Base-by-base conservation (phyloP, 2,888 invertebrate genomes). In the Hermaeophaga mercurialis region DNA sequence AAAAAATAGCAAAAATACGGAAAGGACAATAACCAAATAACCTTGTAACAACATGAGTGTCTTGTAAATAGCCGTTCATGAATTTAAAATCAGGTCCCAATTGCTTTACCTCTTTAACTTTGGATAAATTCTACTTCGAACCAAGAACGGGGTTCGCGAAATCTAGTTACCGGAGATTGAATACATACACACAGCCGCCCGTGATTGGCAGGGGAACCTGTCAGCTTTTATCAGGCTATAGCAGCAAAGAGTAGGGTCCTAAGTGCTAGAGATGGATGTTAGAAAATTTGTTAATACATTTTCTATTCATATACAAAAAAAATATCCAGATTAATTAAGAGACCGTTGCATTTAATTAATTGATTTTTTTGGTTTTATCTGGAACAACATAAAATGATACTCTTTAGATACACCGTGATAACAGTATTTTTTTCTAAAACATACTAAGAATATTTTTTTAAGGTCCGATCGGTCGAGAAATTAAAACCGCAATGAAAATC, bases 131-230 rank as follows among this genome's bases (percentile, higher is more conserved):
- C 56, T 48, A 54, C 33, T 49, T 52, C 59, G 56, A 55, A 53
- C 49, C 47, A 41, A 41, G 36, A 54, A 54, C 44, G 54, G 56
- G 61, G 63, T 33, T 45, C 31, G 45, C 36, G 61, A 73, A 73
- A 74, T 71, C 71, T 70, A 71, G 73, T 74, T 74, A 74, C 70
- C 71, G 69, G 70, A 71, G 70, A 71, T 71, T 74, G 73, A 74
- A 74, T 73, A 68, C 68, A 66, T 54, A 57, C 44, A 54, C 53
- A 46, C 54, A 39, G 39, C 9, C 39, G 39, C 55, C 63, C 63
- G 67, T 74, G 73, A 73, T 74, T 73, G 74, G 74, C 72, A 73
- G 66, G 72, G 70, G 69, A 69, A 69, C 70, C 71, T 71, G 72
- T 70, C 72, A 66, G 68, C 67, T 72, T 73, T 73, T 73, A 74